These are phyloP conservation scores for Hystrix cristata DNA, from an alignment of 2,113 vertebrate genomes.

Conservation along the genomic window DNA sequence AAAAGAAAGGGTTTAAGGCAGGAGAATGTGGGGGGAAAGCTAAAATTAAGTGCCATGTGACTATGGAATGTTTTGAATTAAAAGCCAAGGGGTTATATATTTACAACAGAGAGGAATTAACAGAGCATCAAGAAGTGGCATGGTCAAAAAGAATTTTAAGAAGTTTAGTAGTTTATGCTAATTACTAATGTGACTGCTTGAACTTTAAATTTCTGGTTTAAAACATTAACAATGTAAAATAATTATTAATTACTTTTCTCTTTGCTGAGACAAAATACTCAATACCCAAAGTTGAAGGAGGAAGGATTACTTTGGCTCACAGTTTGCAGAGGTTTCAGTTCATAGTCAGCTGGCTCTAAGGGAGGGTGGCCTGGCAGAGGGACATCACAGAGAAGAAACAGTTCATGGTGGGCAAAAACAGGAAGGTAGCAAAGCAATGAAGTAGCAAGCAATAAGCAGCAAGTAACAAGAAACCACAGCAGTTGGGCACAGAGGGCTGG, in stretches of 20 bases:
- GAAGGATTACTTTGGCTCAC: background rate
- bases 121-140: background rate
- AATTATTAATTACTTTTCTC: background rate
- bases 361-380: too few relatives aligned
- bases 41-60: background rate
- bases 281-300: background rate
- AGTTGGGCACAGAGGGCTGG: background rate
- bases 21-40: background rate
- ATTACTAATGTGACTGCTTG: background rate
- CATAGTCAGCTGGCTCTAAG: background rate
- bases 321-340: background rate
- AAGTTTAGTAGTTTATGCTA: background rate
- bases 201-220: background rate
- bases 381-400: background rate
- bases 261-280: background rate
- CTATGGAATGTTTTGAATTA: background rate
- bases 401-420: background rate
- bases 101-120: background rate
- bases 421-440: background rate
- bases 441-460: background rate
- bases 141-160: background rate
- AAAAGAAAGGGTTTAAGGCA: background rate
- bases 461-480: background rate
- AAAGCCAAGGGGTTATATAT: background rate
- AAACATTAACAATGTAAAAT: background rate